A percentile compares a stretch with the other conserved stretches of the same genome.
phyloP scores from a whole-genome alignment of 2,113 vertebrate species.

The Alces alces region DNA sequence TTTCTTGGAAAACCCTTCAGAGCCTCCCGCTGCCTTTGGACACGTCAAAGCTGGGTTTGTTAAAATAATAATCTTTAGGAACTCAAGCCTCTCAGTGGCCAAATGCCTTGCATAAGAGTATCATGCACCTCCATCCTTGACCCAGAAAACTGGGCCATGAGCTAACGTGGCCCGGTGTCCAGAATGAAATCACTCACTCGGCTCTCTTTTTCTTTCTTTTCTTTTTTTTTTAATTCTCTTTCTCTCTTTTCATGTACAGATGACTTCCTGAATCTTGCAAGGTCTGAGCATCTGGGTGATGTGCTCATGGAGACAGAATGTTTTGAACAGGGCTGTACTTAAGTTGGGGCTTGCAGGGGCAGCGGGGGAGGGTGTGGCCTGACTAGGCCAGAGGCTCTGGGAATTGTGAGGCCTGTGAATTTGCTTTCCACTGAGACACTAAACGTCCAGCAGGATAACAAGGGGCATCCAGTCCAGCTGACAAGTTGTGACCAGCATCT shows the following conservation, averaged over 20 bases:
- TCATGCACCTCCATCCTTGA: slow-evolving; percentile 32
- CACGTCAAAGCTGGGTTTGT: slow-evolving; percentile 74
- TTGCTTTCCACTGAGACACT: not conserved
- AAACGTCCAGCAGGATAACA: not conserved
- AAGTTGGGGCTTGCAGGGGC: not conserved
- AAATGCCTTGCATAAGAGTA: slow-evolving; percentile 64
- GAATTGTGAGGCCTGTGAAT: accelerated
- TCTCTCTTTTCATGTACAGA: not conserved
- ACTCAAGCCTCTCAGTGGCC: slow-evolving; percentile 57
- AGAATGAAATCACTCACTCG: not conserved
- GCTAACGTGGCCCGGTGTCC: not conserved
- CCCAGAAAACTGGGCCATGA: slow-evolving; percentile 30
- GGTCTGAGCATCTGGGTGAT: not conserved
- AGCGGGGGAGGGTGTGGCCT: not conserved
- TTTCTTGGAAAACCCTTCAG: slow-evolving; percentile 79
- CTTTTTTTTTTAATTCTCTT: not conserved
- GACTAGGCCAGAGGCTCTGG: not conserved
- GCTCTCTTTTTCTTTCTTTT: not conserved
- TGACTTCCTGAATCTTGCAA: not conserved
- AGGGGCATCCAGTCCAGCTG: not conserved
- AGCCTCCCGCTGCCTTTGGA: slow-evolving; percentile 78
- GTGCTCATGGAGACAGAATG: not conserved
- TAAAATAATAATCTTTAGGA: slow-evolving; percentile 80
- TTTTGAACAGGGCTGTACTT: not conserved
- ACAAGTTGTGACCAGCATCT: not conserved